Evolutionary conservation across 2,888 invertebrate species (phyloP).

Genomic region (Latheticus oryzae): DNA sequence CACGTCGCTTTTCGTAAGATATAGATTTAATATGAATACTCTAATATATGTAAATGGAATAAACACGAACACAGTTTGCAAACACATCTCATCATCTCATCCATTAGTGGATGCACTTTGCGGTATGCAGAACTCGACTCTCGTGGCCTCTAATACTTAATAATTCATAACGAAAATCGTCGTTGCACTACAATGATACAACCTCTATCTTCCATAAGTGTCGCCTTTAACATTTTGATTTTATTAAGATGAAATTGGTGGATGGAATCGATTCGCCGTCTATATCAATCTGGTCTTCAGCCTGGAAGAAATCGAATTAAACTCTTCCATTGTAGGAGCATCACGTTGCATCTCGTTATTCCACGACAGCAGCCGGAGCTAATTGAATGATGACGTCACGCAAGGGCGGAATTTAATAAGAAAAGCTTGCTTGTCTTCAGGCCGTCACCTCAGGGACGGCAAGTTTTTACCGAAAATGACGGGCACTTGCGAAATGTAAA

Average conservation of each 20-base stretch:
- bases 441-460: slow-evolving; percentile 42
- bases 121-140: slow-evolving; percentile 26
- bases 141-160: slow-evolving; percentile 14
- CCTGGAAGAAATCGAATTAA: slow-evolving; percentile 56
- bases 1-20: slow-evolving; percentile 3
- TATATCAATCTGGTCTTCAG: slow-evolving; percentile 46
- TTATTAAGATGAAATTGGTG: slow-evolving; percentile 36
- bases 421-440: slow-evolving; percentile 44
- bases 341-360: slow-evolving; percentile 61
- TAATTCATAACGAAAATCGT: slow-evolving; percentile 18
- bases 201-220: slow-evolving; percentile 4
- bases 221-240: slow-evolving; percentile 34
- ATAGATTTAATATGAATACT: slow-evolving; percentile 28
- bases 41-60: slow-evolving; percentile 44
- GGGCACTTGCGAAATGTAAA: slow-evolving; percentile 53
- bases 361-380: slow-evolving; percentile 52
- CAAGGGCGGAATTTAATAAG: slow-evolving; percentile 44
- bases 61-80: slow-evolving; percentile 43
- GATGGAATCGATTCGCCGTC: slow-evolving; percentile 38
- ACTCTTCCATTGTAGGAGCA: slow-evolving; percentile 55
- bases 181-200: slow-evolving; percentile 14
- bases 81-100: slow-evolving; percentile 45
- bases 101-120: slow-evolving; percentile 46
- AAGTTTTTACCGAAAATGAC: slow-evolving; percentile 46
- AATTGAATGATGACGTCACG: slow-evolving; percentile 60